Conservation (phyloP, 2,113 vertebrate species). For the Agapornis roseicollis region DNA sequence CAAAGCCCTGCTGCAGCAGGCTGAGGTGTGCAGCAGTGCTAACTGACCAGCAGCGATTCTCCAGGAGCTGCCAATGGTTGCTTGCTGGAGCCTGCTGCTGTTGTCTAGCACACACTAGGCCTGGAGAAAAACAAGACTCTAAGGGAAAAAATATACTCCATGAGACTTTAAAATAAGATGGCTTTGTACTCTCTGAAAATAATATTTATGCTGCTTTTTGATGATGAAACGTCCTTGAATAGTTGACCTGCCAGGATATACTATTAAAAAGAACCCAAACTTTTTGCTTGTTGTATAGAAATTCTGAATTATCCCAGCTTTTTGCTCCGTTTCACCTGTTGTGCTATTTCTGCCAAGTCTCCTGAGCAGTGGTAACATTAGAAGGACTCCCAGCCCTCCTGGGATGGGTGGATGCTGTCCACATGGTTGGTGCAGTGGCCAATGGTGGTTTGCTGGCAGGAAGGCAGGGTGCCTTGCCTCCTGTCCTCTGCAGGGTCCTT, state of each 20-base stretch:
- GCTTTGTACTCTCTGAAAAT: background rate
- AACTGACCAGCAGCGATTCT: background rate
- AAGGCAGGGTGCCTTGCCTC: background rate
- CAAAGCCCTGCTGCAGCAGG: background rate
- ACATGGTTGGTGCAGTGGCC: fast-evolving
- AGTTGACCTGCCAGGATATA: background rate
- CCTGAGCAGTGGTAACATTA: background rate
- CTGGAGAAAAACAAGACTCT: background rate
- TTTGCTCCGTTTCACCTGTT: background rate
- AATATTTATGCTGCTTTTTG: background rate
- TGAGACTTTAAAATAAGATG: background rate
- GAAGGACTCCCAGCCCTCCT: background rate
- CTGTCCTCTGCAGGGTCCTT: background rate
- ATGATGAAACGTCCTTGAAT: background rate
- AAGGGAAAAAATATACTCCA: background rate
- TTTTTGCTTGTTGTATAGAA: background rate
- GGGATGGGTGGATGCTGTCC: background rate
- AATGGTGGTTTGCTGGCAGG: fast-evolving
- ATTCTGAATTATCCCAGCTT: background rate
- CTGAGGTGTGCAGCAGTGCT: fast-evolving
- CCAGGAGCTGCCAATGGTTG: background rate
- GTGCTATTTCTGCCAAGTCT: background rate
- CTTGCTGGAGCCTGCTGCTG: background rate
- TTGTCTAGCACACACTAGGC: background rate
- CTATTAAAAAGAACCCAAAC: background rate